Base-by-base conservation (phyloP, 2,797 vertebrate genomes). In the Sebastes flavidus region DNA sequence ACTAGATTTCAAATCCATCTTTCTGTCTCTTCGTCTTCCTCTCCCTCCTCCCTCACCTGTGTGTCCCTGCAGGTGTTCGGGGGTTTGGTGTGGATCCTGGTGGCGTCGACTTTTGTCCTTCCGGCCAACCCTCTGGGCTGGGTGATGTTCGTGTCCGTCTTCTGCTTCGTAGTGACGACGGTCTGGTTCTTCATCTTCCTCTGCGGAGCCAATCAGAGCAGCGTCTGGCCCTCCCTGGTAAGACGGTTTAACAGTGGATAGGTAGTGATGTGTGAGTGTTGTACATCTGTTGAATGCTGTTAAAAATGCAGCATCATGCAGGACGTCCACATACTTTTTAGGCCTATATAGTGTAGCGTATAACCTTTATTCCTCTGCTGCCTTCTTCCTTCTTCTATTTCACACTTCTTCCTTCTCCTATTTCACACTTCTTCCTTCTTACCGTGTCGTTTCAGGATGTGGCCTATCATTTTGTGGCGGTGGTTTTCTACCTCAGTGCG, bases 121-220 rank as follows among this genome's bases (percentile, higher is more conserved):
- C 0, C 0, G 0, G 0, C n/a, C 0, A 88, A 96, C 0, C 65
- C 95, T 25, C 93, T 96, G 91, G 97, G 96, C 77, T 99, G 98
- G 96, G 97, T 99, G 85, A 98, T 99, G 96, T 96, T 97, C 2
- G 97, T 99, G 46, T 97, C 98, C 0, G 83, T 99, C 69, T 96
- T 97, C 90, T 99, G 97, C 90, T 99, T 99, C 0, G 1, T 97
- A n/a, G 34, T 94, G 75, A 96, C 97, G 5, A 94, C 83, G 0
- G 80, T 97, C 75, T 94, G 97, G 88, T 74, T 97, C 79, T 86
- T 98, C 82, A 95, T 97, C 78, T 38, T 96, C 22, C 81, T 92
- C 0, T 91, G 86, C 0, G 95, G 95, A 65, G 86, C 49, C 74
- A 96, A 96, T 78, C 87, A 94, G 87, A 85, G 88, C 72, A 76